Percentiles rank a stretch among this genome's conserved stretches.
These are phyloP conservation scores for Morone saxatilis DNA, from an alignment of 2,113 vertebrate genomes.

Conservation along the genomic window DNA sequence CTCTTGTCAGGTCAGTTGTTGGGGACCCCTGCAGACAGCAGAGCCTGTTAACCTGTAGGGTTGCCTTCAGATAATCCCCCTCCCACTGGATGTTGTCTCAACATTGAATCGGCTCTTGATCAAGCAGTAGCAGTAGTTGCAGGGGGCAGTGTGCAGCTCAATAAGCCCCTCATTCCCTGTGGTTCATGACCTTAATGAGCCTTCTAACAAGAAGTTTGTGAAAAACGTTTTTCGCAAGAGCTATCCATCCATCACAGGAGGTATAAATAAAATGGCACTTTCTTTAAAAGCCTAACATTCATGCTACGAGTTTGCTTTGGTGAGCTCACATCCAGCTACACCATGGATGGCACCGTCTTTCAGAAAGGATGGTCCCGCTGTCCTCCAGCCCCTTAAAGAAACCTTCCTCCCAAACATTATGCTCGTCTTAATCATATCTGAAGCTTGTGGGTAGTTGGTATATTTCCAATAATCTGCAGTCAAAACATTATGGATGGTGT, in stretches of 20 bases:
- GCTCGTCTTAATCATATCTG: not conserved
- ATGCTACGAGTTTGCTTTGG: not conserved
- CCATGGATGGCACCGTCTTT: not conserved
- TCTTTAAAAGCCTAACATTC: not conserved
- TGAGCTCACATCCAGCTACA: not conserved
- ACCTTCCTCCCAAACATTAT: not conserved
- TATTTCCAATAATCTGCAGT: too few relatives aligned
- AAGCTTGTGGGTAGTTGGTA: not conserved
- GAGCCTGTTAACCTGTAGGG: conserved; percentile 46
- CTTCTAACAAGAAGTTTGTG: not conserved
- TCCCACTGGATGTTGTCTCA: conserved; percentile 43
- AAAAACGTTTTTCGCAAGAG: not conserved
- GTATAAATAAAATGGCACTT: not conserved
- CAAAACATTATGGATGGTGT: too few relatives aligned
- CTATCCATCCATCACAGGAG: not conserved
- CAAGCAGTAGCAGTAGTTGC: conserved; percentile 5
- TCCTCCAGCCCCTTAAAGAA: not conserved
- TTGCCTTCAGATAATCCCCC: conserved; percentile 31
- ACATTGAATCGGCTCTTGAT: conserved; percentile 37
- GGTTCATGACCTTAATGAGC: not conserved
- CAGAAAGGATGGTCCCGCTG: not conserved
- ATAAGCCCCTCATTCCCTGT: not conserved
- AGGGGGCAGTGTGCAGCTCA: not conserved
- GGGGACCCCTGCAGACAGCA: conserved; percentile 21
- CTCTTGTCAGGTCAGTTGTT: conserved; percentile 29